phyloP scores from a whole-genome alignment of 2,797 vertebrate genomes.

The Vireo griseus region DNA sequence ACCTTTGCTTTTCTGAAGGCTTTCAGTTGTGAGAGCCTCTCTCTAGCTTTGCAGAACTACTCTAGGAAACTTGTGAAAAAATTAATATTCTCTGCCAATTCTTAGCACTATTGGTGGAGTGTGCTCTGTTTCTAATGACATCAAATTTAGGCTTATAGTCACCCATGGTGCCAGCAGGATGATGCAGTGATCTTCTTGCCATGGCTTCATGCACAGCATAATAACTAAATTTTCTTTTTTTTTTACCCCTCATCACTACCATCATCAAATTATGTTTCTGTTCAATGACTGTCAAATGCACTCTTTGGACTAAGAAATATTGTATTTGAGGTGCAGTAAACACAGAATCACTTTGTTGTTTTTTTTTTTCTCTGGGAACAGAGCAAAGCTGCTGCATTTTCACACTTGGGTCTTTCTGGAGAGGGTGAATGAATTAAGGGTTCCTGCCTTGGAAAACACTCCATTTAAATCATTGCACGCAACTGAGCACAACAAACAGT shows the following conservation, averaged over 20 bases:
- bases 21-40: not conserved
- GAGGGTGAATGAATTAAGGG: not conserved
- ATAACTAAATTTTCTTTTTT: not conserved
- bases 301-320: not conserved
- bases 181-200: not conserved
- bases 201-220: not conserved
- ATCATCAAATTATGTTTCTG: not conserved
- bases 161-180: not conserved
- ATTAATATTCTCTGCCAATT: not conserved
- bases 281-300: not conserved
- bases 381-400: not conserved
- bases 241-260: not conserved
- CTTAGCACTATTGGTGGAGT: not conserved
- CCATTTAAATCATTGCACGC: not conserved
- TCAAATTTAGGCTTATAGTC: not conserved
- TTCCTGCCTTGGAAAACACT: not conserved
- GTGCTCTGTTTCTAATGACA: not conserved
- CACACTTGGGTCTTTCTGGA: not conserved
- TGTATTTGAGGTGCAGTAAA: not conserved
- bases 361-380: not conserved
- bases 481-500: not conserved
- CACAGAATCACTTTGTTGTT: not conserved
- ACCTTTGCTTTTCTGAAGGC: not conserved
- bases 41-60: not conserved
- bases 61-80: not conserved